Evolutionary conservation across 2,113 vertebrate species (phyloP), one percentile per base, ranked within the genome.

Genomic region (Cyphomyrus plagiostoma): DNA sequence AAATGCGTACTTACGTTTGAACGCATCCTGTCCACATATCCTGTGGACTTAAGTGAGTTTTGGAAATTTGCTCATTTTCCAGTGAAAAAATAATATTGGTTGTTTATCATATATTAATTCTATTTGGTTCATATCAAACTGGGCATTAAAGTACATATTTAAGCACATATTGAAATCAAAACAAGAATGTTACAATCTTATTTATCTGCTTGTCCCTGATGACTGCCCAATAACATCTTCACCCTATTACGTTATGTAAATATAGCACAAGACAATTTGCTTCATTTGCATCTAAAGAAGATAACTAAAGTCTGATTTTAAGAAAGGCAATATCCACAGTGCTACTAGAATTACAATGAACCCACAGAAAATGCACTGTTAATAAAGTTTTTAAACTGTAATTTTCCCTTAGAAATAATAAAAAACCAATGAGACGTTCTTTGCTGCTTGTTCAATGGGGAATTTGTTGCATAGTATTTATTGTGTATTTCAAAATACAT

Each of bases 391-490:
- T 85, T 49, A 85, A 85, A 85, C 45, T 80, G 21, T 23, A 85
- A 48, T 85, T 85, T 85, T 85, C 82, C 39, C 46, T 46, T 23
- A n/a, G 39, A 85, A n/a, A 42, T 84, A 23, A 21, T 48, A 48
- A 48, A 48, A 6, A 84, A 84, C 17, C 19, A 48, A 39, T 84
- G 26, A 45, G 4, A 26, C 58, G 8, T 58, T 85, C 52, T 85
- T 21, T 82, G 10, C 52, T 50, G 58, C 80, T 62, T 48, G 56
- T 42, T 23, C 10, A 84, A n/a, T 80, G 52, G 89, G 88, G 89
- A 91, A 93, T 92, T 88, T 90, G 48, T n/a, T 89, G 80, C 21
- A 89, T 94, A 91, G 90, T 94, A 93, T 93, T 94, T 93, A 90
- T 89, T 89, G 87, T 91, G 49, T 90, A 92, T 92, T 90, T 90